A percentile compares a stretch with the other conserved stretches of the same genome.
Conservation (phyloP, 2,113 vertebrate genomes). For the Peromyscus leucopus region DNA sequence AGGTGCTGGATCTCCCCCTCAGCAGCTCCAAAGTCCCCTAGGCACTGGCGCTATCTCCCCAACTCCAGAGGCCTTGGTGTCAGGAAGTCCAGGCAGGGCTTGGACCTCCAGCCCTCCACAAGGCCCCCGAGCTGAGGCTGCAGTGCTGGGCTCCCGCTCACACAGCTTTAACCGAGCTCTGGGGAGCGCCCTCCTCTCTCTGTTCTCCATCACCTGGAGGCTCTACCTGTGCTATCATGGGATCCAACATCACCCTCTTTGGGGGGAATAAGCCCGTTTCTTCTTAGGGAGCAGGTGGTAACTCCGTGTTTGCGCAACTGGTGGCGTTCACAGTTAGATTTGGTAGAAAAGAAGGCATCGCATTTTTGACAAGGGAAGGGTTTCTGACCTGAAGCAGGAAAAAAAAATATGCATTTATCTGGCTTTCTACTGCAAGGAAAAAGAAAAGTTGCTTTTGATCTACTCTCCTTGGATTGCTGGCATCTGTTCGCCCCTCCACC, state of each 20-base stretch:
- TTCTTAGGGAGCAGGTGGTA: conserved; percentile 89
- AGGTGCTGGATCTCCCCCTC: background rate
- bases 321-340: conserved; percentile 95
- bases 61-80: background rate
- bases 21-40: background rate
- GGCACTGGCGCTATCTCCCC: background rate
- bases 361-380: conserved; percentile 92
- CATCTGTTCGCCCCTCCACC: conserved; percentile 15
- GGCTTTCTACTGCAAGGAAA: conserved; percentile 59
- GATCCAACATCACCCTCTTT: conserved; percentile 88
- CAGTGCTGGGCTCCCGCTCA: background rate
- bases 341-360: conserved; percentile 93
- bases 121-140: background rate
- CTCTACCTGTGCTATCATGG: conserved; percentile 88
- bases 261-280: conserved; percentile 87
- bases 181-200: background rate
- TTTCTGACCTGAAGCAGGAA: conserved; percentile 90
- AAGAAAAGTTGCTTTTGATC: conserved; percentile 63
- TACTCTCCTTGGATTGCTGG: conserved; percentile 37
- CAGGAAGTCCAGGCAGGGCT: background rate
- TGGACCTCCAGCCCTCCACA: background rate
- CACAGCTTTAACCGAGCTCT: background rate
- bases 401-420: conserved; percentile 80
- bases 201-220: conserved; percentile 61
- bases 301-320: conserved; percentile 92